These are phyloP conservation scores for Cynopterus brachyotis DNA, from an alignment of 2,113 vertebrate genomes.

Conservation along the genomic window DNA sequence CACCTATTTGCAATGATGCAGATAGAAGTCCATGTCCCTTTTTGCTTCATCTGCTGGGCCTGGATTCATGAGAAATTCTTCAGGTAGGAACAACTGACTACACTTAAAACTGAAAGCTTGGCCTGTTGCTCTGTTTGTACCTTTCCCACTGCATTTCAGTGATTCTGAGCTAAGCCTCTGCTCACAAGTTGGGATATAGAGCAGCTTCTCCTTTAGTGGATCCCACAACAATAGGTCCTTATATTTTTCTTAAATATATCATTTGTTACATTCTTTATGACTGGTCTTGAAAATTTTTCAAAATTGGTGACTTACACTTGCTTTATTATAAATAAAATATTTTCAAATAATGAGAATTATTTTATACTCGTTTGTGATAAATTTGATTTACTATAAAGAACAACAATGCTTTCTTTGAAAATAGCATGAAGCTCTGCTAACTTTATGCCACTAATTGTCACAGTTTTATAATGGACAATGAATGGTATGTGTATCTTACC, in stretches of 20 bases:
- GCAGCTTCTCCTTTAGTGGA: fast-evolving
- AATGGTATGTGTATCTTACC: not conserved
- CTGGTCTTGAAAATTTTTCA: not conserved
- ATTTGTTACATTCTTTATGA: not conserved
- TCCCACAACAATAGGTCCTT: not conserved
- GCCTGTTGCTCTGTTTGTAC: not conserved
- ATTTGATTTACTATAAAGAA: not conserved
- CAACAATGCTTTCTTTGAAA: not conserved
- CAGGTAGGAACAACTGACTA: not conserved
- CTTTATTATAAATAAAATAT: not conserved
- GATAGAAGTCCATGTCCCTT: not conserved
- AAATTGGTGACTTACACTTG: not conserved
- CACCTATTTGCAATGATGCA: not conserved
- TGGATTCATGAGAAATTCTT: not conserved
- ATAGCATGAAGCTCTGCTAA: not conserved
- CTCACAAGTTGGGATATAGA: not conserved
- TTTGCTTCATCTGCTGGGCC: not conserved
- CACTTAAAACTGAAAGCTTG: not conserved
- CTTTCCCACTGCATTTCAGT: not conserved
- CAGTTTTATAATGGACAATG: not conserved
- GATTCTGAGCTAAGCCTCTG: not conserved
- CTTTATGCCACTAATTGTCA: not conserved
- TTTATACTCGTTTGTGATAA: not conserved
- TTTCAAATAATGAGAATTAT: not conserved
- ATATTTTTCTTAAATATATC: not conserved